phyloP scores from a whole-genome alignment of 2,113 vertebrate species.

The Paradoxurus hermaphroditus region DNA sequence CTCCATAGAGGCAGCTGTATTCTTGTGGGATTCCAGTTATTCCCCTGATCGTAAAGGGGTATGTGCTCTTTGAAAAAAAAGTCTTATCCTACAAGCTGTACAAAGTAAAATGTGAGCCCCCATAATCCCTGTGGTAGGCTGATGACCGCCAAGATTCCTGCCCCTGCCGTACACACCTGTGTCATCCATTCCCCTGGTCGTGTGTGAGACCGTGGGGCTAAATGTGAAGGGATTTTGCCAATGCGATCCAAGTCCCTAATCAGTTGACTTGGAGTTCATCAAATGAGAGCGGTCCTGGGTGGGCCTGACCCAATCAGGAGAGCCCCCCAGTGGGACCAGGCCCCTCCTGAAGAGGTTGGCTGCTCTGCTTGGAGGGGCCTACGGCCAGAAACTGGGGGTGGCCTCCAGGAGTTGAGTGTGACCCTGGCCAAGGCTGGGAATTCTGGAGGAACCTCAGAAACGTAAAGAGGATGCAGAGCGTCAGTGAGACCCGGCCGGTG shows the following conservation, averaged over 20 bases:
- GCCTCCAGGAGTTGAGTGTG: neutral
- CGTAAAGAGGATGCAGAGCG: neutral
- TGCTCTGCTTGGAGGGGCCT: neutral
- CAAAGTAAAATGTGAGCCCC: neutral
- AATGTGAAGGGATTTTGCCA: neutral
- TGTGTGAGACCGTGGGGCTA: neutral
- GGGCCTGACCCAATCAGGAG: neutral
- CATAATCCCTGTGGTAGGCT: neutral
- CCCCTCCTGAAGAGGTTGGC: neutral
- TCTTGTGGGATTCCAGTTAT: neutral
- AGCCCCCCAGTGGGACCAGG: too few relatives aligned
- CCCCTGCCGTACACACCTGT: neutral
- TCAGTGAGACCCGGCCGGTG: fast-evolving
- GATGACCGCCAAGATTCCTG: neutral
- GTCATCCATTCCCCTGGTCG: too few relatives aligned
- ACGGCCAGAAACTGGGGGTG: neutral
- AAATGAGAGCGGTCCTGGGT: neutral
- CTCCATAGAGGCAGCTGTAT: neutral
- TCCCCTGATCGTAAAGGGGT: neutral
- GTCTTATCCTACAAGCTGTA: neutral
- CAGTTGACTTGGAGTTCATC: neutral
- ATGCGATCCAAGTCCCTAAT: neutral
- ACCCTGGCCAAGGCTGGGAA: neutral
- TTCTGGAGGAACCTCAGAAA: neutral
- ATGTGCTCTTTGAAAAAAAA: neutral